Evolutionary conservation across 2,797 vertebrate genomes (phyloP).

Genomic region (Astyanax mexicanus): DNA sequence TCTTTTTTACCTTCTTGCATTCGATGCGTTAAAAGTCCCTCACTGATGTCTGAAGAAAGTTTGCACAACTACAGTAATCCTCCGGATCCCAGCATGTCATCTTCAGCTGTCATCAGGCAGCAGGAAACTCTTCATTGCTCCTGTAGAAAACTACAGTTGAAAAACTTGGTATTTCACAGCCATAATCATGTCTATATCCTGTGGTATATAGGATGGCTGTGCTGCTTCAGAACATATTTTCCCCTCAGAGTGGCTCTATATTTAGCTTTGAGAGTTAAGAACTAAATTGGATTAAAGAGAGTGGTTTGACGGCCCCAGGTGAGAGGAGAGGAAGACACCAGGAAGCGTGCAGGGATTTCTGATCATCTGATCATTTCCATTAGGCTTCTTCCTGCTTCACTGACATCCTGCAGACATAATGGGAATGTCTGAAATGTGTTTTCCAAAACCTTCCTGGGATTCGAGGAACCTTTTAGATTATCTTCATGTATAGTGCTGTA

Average conservation of each 20-base stretch:
- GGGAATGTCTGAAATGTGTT: neutral
- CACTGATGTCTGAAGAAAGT: constrained; percentile 65
- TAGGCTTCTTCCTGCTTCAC: constrained; percentile 7
- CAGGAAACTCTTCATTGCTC: constrained; percentile 61
- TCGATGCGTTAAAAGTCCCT: constrained; percentile 62
- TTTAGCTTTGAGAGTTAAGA: constrained; percentile 76
- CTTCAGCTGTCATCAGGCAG: constrained; percentile 66
- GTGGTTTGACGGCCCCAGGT: constrained; percentile 74
- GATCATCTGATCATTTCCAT: constrained; percentile 48
- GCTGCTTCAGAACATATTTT: constrained; percentile 42
- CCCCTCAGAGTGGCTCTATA: constrained; percentile 73
- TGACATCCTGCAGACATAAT: neutral
- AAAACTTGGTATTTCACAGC: constrained; percentile 2
- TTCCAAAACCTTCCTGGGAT: neutral
- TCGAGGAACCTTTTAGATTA: neutral
- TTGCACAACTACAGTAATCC: constrained; percentile 70
- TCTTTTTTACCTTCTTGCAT: constrained; percentile 60
- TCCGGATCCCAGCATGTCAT: constrained; percentile 72
- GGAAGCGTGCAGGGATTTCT: constrained; percentile 49
- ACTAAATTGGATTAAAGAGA: constrained; percentile 80
- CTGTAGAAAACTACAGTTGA: neutral
- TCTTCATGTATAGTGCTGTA: neutral
- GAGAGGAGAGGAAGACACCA: constrained; percentile 49
- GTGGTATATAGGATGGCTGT: constrained; percentile 21
- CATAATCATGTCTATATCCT: constrained; percentile 49